These are phyloP conservation scores for Magallana gigas DNA, from an alignment of 1,140 invertebrate genomes.

Conservation along the genomic window DNA sequence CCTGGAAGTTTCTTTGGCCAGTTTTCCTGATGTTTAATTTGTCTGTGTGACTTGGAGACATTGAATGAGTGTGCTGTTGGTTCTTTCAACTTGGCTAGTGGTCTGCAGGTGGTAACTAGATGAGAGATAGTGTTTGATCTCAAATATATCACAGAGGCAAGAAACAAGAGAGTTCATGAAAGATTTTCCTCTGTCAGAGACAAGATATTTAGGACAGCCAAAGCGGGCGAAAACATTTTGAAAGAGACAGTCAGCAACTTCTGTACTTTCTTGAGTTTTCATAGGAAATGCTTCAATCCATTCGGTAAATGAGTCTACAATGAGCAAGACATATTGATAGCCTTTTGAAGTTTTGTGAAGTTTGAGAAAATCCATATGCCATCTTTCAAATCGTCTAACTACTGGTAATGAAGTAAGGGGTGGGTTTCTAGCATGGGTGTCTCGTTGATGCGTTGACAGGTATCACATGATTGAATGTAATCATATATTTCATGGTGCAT, in stretches of 20 bases:
- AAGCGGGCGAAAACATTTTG: slow-evolving; percentile 55
- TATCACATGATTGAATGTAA: slow-evolving; percentile 45
- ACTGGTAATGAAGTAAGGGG: slow-evolving; percentile 24
- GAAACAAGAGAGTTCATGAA: slow-evolving; percentile 37
- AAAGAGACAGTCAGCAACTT: slow-evolving; percentile 53
- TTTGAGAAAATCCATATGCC: slow-evolving; percentile 42
- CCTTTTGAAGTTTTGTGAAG: not conserved
- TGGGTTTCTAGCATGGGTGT: not conserved
- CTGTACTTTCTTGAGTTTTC: slow-evolving; percentile 48
- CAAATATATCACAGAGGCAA: slow-evolving; percentile 48
- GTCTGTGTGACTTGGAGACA: slow-evolving; percentile 10
- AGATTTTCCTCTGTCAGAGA: not conserved
- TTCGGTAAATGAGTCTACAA: slow-evolving; percentile 32
- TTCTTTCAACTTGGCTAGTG: slow-evolving; percentile 7
- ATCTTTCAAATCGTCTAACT: not conserved
- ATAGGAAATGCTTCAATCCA: slow-evolving; percentile 43
- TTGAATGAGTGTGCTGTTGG: not conserved
- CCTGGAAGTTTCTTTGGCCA: slow-evolving; percentile 42
- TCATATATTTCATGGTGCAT: slow-evolving; percentile 49
- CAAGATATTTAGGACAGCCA: slow-evolving; percentile 31
- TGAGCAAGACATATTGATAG: slow-evolving; percentile 20
- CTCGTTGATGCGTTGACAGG: slow-evolving; percentile 43
- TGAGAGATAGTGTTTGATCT: slow-evolving; percentile 31
- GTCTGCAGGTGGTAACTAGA: slow-evolving; percentile 38
- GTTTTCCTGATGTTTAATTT: slow-evolving; percentile 35